These are phyloP conservation scores for Lindbergichthys nudifrons DNA, from an alignment of 2,797 vertebrate genomes.

Conservation along the genomic window DNA sequence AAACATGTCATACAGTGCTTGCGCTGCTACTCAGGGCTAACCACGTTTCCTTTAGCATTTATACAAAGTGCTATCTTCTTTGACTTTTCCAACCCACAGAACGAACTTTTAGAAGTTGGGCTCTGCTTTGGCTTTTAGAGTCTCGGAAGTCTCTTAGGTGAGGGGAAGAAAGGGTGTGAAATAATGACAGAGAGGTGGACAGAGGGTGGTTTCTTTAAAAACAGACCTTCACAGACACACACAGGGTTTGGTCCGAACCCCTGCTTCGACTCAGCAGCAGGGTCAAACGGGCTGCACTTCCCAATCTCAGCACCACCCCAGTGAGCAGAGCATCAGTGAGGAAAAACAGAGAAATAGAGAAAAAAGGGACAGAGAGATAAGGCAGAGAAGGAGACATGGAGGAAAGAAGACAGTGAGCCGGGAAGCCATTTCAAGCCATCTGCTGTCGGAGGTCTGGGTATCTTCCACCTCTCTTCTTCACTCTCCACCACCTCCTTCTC, in stretches of 20 bases:
- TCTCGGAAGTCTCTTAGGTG: conserved; percentile 44
- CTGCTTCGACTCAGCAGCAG: conserved; percentile 56
- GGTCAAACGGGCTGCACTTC: conserved; percentile 71
- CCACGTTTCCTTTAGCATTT: conserved; percentile 73
- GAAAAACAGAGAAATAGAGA: conserved; percentile 54
- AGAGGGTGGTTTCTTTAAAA: conserved; percentile 62
- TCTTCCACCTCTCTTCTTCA: conserved; percentile 63
- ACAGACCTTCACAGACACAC: conserved; percentile 34
- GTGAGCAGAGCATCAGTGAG: conserved; percentile 73
- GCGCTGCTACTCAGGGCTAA: conserved; percentile 57
- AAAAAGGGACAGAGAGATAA: conserved; percentile 28
- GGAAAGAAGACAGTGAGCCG: conserved; percentile 52
- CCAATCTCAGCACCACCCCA: conserved; percentile 64
- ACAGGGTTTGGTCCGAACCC: conserved; percentile 55
- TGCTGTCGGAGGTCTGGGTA: conserved; percentile 73
- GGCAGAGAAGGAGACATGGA: conserved; percentile 30
- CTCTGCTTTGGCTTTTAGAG: conserved; percentile 54
- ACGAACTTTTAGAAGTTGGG: conserved; percentile 68
- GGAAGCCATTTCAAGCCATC: conserved; percentile 74
- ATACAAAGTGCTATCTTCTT: conserved; percentile 71
- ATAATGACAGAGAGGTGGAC: conserved; percentile 58
- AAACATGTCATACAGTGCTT: conserved; percentile 73
- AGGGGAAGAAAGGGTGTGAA: conserved; percentile 36
- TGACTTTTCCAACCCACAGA: conserved; percentile 68
- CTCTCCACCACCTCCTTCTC: conserved; percentile 66